These are phyloP conservation scores for Carapus acus DNA, from an alignment of 2,797 vertebrate genomes.

Conservation along the genomic window DNA sequence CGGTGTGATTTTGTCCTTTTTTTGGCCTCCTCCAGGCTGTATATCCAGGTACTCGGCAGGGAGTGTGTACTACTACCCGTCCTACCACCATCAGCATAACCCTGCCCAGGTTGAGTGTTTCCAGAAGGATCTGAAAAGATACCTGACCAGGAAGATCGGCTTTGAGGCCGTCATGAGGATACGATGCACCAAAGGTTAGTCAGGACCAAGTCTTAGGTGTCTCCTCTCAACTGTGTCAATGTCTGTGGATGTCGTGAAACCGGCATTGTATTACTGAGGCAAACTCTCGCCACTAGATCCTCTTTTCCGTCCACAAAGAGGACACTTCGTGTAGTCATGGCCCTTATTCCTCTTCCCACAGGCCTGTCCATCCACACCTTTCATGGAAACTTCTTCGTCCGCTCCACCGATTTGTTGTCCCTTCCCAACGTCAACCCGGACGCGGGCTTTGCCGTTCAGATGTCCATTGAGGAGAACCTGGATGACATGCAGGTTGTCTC, in stretches of 20 bases:
- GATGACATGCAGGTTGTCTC: slow-evolving; percentile 90
- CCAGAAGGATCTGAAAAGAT: slow-evolving; percentile 90
- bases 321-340: too few relatives aligned
- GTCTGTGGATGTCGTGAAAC: too few relatives aligned
- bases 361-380: slow-evolving; percentile 98
- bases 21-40: slow-evolving; percentile 73
- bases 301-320: too few relatives aligned
- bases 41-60: slow-evolving; percentile 96
- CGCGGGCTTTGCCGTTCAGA: slow-evolving; percentile 93
- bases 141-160: slow-evolving; percentile 92
- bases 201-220: neutral
- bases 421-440: slow-evolving; percentile 95
- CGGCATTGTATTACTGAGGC: too few relatives aligned
- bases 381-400: slow-evolving; percentile 97
- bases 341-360: slow-evolving; percentile 43
- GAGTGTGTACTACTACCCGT: slow-evolving; percentile 90
- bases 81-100: slow-evolving; percentile 91
- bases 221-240: neutral
- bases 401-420: slow-evolving; percentile 91
- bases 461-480: slow-evolving; percentile 94
- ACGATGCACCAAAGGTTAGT: slow-evolving; percentile 92
- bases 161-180: slow-evolving; percentile 99
- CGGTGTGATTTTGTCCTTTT: neutral
- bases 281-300: too few relatives aligned
- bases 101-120: slow-evolving; percentile 87